Evolutionary conservation across 2,888 invertebrate genomes (phyloP).

Genomic region (Blera fallax): DNA sequence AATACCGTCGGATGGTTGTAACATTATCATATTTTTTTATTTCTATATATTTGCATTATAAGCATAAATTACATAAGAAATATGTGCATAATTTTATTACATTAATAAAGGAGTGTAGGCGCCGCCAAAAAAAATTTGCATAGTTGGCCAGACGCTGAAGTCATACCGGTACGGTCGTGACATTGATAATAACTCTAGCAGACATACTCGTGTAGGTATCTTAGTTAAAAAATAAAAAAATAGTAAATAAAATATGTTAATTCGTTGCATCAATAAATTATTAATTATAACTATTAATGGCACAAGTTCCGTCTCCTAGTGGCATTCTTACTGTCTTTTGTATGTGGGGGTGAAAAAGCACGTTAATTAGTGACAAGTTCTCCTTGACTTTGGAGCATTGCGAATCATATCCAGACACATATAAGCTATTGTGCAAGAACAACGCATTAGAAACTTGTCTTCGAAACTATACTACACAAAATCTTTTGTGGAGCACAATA

Average conservation of each 20-base stretch:
- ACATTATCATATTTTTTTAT: neutral
- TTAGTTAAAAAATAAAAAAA: neutral
- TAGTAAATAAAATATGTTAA: constrained; percentile 5
- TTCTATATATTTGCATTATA: neutral
- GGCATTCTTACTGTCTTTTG: neutral
- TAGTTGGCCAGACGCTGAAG: constrained; percentile 10
- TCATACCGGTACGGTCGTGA: constrained; percentile 22
- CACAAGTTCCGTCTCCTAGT: neutral
- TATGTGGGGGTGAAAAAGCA: neutral
- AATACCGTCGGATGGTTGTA: constrained; percentile 1
- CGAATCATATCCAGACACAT: neutral
- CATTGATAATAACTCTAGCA: constrained; percentile 21
- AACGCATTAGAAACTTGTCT: too few relatives aligned
- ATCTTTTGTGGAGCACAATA: too few relatives aligned
- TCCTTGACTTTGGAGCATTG: neutral
- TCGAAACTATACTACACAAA: too few relatives aligned
- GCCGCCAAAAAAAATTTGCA: constrained; percentile 26
- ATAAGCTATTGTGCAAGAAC: too few relatives aligned
- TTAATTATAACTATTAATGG: neutral
- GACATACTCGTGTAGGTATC: neutral
- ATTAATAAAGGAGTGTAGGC: constrained; percentile 7
- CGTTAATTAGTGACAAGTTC: neutral
- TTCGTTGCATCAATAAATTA: constrained; percentile 5
- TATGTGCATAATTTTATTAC: neutral
- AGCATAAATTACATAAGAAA: neutral